A percentile compares a stretch with the other conserved stretches of the same genome.
Evolutionary conservation across 2,888 invertebrate species (phyloP).

Genomic region (Girardia tigrina): DNA sequence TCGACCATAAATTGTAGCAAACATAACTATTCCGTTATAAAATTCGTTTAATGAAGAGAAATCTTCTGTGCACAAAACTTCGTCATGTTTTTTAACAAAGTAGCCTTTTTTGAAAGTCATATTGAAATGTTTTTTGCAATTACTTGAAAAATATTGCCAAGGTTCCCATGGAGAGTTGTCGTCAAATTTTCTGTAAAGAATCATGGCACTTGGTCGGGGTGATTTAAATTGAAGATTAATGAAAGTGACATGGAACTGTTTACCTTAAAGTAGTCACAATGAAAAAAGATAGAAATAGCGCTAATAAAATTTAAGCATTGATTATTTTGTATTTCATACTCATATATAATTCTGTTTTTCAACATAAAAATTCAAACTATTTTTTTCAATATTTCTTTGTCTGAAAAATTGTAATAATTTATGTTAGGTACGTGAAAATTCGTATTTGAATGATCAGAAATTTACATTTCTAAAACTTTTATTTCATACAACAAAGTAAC

Average conservation of each 20-base stretch:
- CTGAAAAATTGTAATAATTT: too few species aligned
- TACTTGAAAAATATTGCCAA: slow-evolving; percentile 52
- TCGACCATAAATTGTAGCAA: slow-evolving; percentile 80
- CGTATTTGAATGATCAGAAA: too few species aligned
- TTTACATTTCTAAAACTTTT: too few species aligned
- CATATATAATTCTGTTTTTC: too few species aligned
- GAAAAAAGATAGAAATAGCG: too few species aligned
- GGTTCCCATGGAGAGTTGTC: slow-evolving; percentile 58
- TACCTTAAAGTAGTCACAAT: too few species aligned
- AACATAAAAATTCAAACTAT: too few species aligned
- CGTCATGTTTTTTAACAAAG: not conserved
- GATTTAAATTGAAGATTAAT: slow-evolving; percentile 82
- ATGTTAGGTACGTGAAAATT: too few species aligned
- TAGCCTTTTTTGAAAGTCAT: slow-evolving; percentile 9
- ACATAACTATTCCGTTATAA: slow-evolving; percentile 80
- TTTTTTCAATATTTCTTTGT: too few species aligned
- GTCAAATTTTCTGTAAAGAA: slow-evolving; percentile 68
- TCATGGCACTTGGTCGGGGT: slow-evolving; percentile 88
- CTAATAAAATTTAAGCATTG: too few species aligned
- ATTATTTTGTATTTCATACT: too few species aligned
- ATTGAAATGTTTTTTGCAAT: slow-evolving; percentile 36
- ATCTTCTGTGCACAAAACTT: slow-evolving; percentile 69
- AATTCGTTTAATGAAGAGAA: slow-evolving; percentile 92
- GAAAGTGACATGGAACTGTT: slow-evolving; percentile 91
- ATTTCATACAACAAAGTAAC: too few species aligned